Conservation (phyloP, 2,888 invertebrate genomes). For the Bursaphelenchus okinawaensis region DNA sequence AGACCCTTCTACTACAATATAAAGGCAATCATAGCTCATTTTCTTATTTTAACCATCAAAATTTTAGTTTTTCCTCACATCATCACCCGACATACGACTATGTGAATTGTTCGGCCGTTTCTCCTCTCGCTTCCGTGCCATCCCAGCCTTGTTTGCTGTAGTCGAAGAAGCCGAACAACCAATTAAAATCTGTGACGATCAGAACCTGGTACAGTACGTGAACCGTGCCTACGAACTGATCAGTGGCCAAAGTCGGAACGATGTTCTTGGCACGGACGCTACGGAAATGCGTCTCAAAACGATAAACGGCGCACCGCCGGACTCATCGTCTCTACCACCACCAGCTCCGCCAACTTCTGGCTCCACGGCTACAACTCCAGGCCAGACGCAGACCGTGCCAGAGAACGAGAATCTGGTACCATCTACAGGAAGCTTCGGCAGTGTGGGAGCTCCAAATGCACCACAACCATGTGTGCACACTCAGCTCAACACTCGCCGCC, state of each 20-base stretch:
- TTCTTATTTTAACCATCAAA: too few relatives aligned
- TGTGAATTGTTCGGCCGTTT: constrained; percentile 49
- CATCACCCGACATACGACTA: constrained; percentile 41
- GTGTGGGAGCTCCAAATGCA: constrained; percentile 8
- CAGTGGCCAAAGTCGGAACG: constrained; percentile 60
- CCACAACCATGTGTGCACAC: neutral
- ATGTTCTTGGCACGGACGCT: constrained; percentile 51
- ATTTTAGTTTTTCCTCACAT: constrained; percentile 34
- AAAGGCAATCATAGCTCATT: neutral
- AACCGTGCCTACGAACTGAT: constrained; percentile 61
- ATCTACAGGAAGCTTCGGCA: constrained; percentile 10
- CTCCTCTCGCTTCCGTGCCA: constrained; percentile 45
- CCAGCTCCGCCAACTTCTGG: constrained; percentile 10
- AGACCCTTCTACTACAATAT: too few relatives aligned
- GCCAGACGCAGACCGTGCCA: neutral
- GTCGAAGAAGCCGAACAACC: constrained; percentile 57
- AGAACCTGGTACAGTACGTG: constrained; percentile 59
- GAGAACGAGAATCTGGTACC: constrained; percentile 7
- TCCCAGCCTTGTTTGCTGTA: constrained; percentile 56
- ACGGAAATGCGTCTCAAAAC: constrained; percentile 29
- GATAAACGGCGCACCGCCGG: constrained; percentile 16
- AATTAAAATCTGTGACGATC: constrained; percentile 55
- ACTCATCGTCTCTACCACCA: constrained; percentile 4
- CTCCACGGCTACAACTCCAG: neutral
- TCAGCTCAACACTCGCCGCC: constrained; percentile 26